Base-by-base conservation (phyloP, 2,888 invertebrate species). In the Phortica magna region DNA sequence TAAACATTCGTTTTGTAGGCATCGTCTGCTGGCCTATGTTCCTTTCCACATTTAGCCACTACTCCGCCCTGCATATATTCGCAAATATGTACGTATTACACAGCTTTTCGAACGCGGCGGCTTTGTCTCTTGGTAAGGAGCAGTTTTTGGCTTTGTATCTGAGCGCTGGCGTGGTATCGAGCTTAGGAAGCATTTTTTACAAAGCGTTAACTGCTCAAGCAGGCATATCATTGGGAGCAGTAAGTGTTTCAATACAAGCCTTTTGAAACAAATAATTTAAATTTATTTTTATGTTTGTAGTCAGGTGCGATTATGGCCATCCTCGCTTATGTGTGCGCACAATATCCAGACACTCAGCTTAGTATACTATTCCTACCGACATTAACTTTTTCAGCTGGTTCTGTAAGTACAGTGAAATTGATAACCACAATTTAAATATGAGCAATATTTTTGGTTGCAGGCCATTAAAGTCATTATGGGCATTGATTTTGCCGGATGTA, bases 81-180 rank as follows among this genome's bases (percentile, higher is more conserved):
- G 95, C 96, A 74, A 99, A 99, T 92, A 99, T 99, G 99, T 98
- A 96, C 92, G 99, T 98, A 61, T 93, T 99, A 41, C 96, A 97
- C 91, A 97, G 96, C 89, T 98, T 98, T 89, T 86, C 89, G 3
- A 89, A 89, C 76, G 87, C 88, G 57, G 95, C 96, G 64, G 94
- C 96, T 41, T 92, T 94, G 64, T 93, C 95, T 42, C 93, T 98
- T 88, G 98, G 98, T 55, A 95, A 95, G 90, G 98, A 98, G 92
- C 98, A 99, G 92, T 98, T 99, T 92, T 90, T 97, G 81, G 98
- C 96, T 0, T 93, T 98, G 90, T 99, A 98, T 92, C 91, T 98
- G 80, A 95, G 96, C 85, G 96, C 96, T 81, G 99, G 97, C 68
- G 96, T 97, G 0, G 92, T 98, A 61, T 96, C 98, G 75, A 97